phyloP scores from a whole-genome alignment of 2,113 vertebrate species.

The Melierax canorus region DNA sequence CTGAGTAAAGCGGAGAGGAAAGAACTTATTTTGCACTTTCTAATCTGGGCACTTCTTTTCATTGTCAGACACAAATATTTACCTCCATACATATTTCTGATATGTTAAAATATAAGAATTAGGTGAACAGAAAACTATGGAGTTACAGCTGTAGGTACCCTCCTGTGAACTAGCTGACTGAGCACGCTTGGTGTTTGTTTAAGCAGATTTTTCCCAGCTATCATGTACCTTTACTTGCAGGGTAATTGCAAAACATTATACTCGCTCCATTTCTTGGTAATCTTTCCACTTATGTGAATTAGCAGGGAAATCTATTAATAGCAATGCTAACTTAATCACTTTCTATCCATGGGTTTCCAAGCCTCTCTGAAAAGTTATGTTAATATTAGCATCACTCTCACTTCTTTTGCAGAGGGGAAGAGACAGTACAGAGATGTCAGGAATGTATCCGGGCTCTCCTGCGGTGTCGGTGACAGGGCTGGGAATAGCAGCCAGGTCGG shows the following conservation, averaged over 20 bases:
- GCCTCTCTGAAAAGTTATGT: not conserved
- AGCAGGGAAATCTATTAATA: not conserved
- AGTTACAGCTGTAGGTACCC: not conserved
- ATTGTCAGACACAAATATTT: not conserved
- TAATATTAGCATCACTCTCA: not conserved
- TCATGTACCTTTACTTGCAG: not conserved
- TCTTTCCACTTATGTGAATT: not conserved
- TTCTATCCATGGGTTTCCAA: not conserved
- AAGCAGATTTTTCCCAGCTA: not conserved
- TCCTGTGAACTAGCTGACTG: not conserved
- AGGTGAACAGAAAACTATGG: rapidly evolving
- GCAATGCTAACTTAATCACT: not conserved
- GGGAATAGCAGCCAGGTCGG: not conserved
- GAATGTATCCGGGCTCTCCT: not conserved
- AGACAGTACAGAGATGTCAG: not conserved
- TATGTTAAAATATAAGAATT: not conserved
- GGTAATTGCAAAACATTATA: not conserved
- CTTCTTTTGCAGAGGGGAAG: not conserved
- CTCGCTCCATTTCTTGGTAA: not conserved
- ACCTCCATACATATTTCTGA: not conserved
- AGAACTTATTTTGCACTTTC: not conserved
- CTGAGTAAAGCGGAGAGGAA: not conserved
- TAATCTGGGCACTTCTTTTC: no score
- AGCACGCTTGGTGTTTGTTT: rapidly evolving
- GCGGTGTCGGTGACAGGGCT: not conserved